Conservation (phyloP, 2,888 invertebrate species). For the Dryococelus australis region DNA sequence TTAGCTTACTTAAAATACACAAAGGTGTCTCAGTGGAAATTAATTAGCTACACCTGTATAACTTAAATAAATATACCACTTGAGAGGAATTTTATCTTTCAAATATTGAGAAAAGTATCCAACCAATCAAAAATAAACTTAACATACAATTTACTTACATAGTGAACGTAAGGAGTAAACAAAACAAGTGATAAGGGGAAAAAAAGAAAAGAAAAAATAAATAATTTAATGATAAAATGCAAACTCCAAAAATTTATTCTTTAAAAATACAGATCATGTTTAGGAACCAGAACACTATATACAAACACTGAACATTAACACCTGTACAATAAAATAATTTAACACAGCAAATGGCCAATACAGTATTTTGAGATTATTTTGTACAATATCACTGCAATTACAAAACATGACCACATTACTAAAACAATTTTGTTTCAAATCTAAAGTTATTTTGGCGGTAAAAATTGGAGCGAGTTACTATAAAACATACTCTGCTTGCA, state of each 20-base stretch:
- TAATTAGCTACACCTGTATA: too few species aligned
- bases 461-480: neutral
- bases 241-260: neutral
- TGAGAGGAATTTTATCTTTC: too few species aligned
- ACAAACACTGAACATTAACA: neutral
- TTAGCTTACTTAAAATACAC: too few species aligned
- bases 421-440: neutral
- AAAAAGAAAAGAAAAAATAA: too few species aligned
- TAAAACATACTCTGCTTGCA: neutral
- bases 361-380: neutral
- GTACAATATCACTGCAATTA: neutral
- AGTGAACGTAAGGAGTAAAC: too few species aligned
- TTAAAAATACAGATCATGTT: neutral
- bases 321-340: slow-evolving; percentile 1
- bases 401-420: neutral
- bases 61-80: too few species aligned
- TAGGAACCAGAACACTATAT: neutral
- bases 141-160: too few species aligned
- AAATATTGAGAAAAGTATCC: too few species aligned
- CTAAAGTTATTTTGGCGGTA: neutral
- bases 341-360: neutral
- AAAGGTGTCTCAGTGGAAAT: too few species aligned
- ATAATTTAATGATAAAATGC: neutral
- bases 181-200: too few species aligned
- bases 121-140: too few species aligned